phyloP scores from a whole-genome alignment of 2,888 invertebrate genomes.

The Timema cristinae region DNA sequence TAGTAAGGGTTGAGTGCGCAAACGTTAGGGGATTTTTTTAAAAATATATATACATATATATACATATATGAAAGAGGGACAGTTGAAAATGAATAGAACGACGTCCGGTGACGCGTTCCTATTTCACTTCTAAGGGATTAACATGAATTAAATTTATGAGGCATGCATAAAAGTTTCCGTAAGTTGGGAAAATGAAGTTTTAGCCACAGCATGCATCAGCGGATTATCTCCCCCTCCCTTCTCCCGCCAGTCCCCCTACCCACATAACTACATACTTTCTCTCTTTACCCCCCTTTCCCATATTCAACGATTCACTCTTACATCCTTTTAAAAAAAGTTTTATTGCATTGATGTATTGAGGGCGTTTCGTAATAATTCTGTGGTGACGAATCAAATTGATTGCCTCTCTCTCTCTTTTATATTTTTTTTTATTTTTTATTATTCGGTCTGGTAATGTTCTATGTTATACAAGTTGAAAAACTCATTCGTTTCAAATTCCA shows the following conservation, averaged over 20 bases:
- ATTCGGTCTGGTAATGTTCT: not conserved
- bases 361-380: slow-evolving; percentile 17
- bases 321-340: not conserved
- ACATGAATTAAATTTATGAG: slow-evolving; percentile 32
- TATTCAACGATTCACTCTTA: not conserved
- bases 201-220: slow-evolving; percentile 21
- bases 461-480: slow-evolving; percentile 12
- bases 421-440: slow-evolving; percentile 15
- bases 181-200: slow-evolving; percentile 31
- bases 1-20: no score
- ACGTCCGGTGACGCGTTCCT: no score
- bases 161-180: slow-evolving; percentile 33
- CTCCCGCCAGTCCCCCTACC: not conserved
- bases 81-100: no score
- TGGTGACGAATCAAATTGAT: slow-evolving; percentile 28
- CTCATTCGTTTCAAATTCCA: slow-evolving; percentile 30
- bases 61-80: no score
- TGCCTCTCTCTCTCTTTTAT: slow-evolving; percentile 21
- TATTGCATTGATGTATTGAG: no score
- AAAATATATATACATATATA: no score
- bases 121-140: slow-evolving; percentile 17
- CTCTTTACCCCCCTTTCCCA: not conserved
- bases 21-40: no score
- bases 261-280: not conserved
- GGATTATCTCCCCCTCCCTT: not conserved